Evolutionary conservation across 2,888 invertebrate species (phyloP).

Genomic region (Diadromus collaris): DNA sequence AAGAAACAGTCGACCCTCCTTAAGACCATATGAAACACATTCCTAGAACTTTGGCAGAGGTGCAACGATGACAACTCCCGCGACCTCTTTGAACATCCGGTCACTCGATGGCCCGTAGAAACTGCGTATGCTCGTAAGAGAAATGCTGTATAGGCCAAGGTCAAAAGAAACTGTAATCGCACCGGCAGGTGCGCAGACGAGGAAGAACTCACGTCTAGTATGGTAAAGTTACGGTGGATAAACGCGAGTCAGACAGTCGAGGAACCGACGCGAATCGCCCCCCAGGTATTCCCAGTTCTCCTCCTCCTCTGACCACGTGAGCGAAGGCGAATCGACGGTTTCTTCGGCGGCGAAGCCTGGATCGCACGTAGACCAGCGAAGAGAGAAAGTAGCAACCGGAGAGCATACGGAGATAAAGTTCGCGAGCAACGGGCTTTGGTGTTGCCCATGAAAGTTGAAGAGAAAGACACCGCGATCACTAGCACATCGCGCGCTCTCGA

Average conservation of each 20-base stretch:
- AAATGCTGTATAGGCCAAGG: slow-evolving; percentile 55
- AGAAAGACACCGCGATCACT: slow-evolving; percentile 66
- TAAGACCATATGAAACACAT: background rate
- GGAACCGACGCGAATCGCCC: background rate
- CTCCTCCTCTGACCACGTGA: slow-evolving; percentile 3
- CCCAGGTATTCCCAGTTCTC: background rate
- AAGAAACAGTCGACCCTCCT: background rate
- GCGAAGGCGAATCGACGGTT: slow-evolving; percentile 12
- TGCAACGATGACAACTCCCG: background rate
- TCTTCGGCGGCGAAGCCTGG: slow-evolving; percentile 48
- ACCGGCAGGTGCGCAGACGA: background rate
- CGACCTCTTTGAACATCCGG: background rate
- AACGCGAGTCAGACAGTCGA: slow-evolving; percentile 4
- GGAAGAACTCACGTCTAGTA: slow-evolving; percentile 11
- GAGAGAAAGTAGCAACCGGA: slow-evolving; percentile 72
- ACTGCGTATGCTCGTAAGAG: background rate
- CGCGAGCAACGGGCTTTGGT: slow-evolving; percentile 15
- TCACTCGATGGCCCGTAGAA: background rate
- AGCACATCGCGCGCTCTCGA: slow-evolving; percentile 29
- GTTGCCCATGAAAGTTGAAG: slow-evolving; percentile 69
- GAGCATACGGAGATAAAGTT: slow-evolving; percentile 32
- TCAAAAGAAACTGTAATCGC: slow-evolving; percentile 52
- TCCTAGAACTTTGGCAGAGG: background rate
- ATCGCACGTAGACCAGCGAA: slow-evolving; percentile 68
- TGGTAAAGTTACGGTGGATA: background rate